phyloP scores from a whole-genome alignment of 2,888 invertebrate genomes.

The Drosophila paracracens region DNA sequence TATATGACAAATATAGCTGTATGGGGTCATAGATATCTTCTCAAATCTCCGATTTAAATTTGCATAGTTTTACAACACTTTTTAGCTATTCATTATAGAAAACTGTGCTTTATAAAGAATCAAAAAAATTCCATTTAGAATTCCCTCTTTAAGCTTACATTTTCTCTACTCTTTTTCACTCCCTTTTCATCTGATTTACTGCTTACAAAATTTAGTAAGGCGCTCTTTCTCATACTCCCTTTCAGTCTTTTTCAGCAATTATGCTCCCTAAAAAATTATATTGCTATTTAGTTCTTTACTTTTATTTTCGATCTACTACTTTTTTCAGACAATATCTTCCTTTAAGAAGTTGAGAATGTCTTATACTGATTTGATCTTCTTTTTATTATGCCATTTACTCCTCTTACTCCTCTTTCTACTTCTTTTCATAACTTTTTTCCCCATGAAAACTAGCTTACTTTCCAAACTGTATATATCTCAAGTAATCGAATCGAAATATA shows the following conservation, averaged over 20 bases:
- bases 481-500: background rate
- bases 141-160: background rate
- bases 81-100: background rate
- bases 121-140: too few species aligned
- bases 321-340: background rate
- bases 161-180: too few species aligned
- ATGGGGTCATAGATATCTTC: background rate
- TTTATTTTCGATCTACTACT: too few species aligned
- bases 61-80: background rate
- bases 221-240: background rate
- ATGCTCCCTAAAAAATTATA: fast-evolving
- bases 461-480: background rate
- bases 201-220: background rate
- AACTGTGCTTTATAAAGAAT: background rate
- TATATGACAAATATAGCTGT: background rate
- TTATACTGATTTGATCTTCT: too few species aligned
- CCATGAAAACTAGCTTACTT: background rate
- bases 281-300: too few species aligned
- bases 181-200: background rate
- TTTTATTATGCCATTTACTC: fast-evolving
- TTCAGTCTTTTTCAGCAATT: too few species aligned
- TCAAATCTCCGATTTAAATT: background rate
- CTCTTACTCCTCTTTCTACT: background rate
- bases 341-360: too few species aligned
- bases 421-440: too few species aligned